Evolutionary conservation across 1,140 invertebrate genomes (phyloP).

Genomic region (Orius laevigatus): DNA sequence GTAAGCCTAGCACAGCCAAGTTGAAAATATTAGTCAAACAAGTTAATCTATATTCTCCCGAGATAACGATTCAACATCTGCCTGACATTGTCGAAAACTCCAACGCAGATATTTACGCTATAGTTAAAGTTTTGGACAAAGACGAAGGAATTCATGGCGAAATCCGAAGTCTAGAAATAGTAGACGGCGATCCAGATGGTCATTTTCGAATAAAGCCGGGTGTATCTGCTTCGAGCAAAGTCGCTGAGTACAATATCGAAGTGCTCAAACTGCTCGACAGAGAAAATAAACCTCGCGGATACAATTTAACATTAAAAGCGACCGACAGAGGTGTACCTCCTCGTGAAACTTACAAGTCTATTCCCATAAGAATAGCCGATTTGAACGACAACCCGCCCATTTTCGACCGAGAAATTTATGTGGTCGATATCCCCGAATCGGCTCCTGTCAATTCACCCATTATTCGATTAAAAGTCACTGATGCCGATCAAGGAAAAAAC

Average conservation of each 20-base stretch:
- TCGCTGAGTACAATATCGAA: slow-evolving; percentile 57
- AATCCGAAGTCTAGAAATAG: slow-evolving; percentile 67
- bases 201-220: slow-evolving; percentile 57
- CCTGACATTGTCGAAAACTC: slow-evolving; percentile 71
- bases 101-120: slow-evolving; percentile 74
- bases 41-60: slow-evolving; percentile 73
- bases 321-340: slow-evolving; percentile 67
- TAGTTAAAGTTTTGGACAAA: slow-evolving; percentile 63
- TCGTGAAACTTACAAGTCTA: slow-evolving; percentile 45
- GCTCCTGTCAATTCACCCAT: slow-evolving; percentile 77
- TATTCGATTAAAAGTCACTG: slow-evolving; percentile 67
- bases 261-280: slow-evolving; percentile 60
- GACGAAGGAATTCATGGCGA: slow-evolving; percentile 71
- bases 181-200: slow-evolving; percentile 72
- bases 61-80: slow-evolving; percentile 61
- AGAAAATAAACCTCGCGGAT: slow-evolving; percentile 60
- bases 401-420: slow-evolving; percentile 76
- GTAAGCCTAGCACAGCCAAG: slow-evolving; percentile 47
- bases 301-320: slow-evolving; percentile 73
- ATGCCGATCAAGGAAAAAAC: slow-evolving; percentile 66
- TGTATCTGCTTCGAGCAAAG: too few relatives aligned
- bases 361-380: slow-evolving; percentile 62
- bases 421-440: slow-evolving; percentile 73
- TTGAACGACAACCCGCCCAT: slow-evolving; percentile 72
- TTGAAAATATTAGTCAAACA: slow-evolving; percentile 62